Base-by-base conservation (phyloP, 2,113 vertebrate species). In the Misgurnus mizolepis region DNA sequence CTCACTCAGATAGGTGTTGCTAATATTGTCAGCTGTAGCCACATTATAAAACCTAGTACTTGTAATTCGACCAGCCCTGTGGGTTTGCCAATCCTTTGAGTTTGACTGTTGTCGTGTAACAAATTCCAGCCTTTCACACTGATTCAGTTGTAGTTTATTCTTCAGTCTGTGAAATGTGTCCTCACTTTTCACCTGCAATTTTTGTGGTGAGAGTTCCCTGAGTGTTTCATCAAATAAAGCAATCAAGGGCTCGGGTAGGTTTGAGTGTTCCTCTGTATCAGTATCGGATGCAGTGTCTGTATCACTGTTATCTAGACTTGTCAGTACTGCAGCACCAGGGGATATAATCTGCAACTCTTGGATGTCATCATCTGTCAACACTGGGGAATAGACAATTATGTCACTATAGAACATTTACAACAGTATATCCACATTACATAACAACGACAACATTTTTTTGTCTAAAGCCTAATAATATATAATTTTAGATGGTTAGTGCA, bases 231-330 rank as follows among this genome's bases (percentile, higher is more conserved):
- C 43, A 69, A n/a, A 69, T 18, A 69, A 69, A 69, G 43, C 39
- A 45, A 41, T 69, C 43, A 69, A 69, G 17, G 43, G 67, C 40
- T 69, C 67, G 1, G 67, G 39, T 49, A 43, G 47, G 43, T 73
- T 17, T 58, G 49, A 15, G 5, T 56, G 10, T 60, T 41, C 34
- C 18, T 73, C 53, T 41, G 27, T 15, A 12, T 34, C 71, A 56
- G 53, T 56, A 10, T 73, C 71, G 8, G 71, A 73, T 53, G 22
- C 71, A 3, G 71, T 73, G 55, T 73, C 71, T 60, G 53, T 73
- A n/a, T 73, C 71, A 56, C 71, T 73, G 8, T 56, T 56, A 8
- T 73, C 71, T 40, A 73, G 27, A 41, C 53, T 58, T 41, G 27
- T 73, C 34, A 73, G 71, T 17, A 73, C 50, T 39, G 50, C 71